A percentile compares a stretch with the other conserved stretches of the same genome.
Conservation (phyloP, 2,113 vertebrate genomes). For the Canis aureus region DNA sequence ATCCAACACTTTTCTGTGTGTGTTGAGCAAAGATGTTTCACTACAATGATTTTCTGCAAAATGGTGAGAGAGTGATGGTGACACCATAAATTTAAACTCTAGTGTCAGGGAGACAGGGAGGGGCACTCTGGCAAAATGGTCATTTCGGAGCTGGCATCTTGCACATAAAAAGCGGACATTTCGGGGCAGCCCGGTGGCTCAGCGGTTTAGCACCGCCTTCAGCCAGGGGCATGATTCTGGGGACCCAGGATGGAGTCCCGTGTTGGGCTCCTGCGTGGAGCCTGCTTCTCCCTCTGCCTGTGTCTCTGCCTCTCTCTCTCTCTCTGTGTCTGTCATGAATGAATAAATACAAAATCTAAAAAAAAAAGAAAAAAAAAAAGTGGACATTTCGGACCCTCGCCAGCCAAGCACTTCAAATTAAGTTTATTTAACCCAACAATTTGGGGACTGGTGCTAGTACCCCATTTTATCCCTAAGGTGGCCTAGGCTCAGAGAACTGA, state of each 20-base stretch:
- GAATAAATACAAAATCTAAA: too few species aligned
- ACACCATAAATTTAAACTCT: neutral
- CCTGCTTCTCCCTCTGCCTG: too few species aligned
- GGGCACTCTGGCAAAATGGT: neutral
- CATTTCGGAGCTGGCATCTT: neutral
- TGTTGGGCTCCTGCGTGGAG: too few species aligned
- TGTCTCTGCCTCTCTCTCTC: too few species aligned
- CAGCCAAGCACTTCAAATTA: neutral
- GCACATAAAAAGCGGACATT: neutral
- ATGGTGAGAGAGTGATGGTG: neutral
- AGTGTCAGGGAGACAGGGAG: neutral
- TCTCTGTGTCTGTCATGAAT: too few species aligned
- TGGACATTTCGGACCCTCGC: neutral
- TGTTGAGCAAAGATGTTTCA: neutral
- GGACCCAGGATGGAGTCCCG: too few species aligned
- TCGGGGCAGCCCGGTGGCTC: too few species aligned
- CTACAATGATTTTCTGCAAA: neutral
- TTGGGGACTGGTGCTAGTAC: rapidly evolving
- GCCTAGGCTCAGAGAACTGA: neutral
- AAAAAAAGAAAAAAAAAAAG: neutral
- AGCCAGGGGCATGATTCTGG: too few species aligned
- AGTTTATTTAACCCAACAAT: neutral
- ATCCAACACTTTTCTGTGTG: neutral
- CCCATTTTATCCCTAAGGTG: neutral
- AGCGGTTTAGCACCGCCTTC: too few species aligned